Evolutionary conservation across 1,140 invertebrate species (phyloP), one percentile per base, ranked within the genome.

Genomic region (Sycophila sp.): DNA sequence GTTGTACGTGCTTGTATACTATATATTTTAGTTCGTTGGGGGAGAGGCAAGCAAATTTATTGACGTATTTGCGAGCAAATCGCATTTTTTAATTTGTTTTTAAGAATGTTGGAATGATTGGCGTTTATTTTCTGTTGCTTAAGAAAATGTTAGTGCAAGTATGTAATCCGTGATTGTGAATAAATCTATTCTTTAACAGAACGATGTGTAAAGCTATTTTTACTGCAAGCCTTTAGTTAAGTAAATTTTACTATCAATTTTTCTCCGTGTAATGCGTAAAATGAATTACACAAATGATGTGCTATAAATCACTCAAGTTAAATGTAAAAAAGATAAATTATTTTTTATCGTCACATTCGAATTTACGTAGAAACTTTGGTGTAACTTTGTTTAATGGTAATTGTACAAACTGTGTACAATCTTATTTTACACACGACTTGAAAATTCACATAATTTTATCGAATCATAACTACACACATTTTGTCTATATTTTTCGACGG

Each of bases 181-280:
- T 66, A 66, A 66, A 66, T 66, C 24, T 66, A 66, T 66, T 66
- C 64, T 66, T 56, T 2, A 66, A 66, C 5, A 15, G 11, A 53
- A 53, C 1, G 4, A 51, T n/a, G n/a, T n/a, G n/a, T n/a, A n/a
- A n/a, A n/a, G n/a, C 5, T 26, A 24, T 51, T 47, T 15, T 15
- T 40, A n/a, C n/a, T n/a, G n/a, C n/a, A n/a, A n/a, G n/a, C n/a
- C n/a, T n/a, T n/a, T n/a, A n/a, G n/a, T n/a, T n/a, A n/a, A n/a
- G n/a, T n/a, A n/a, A n/a, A 40, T 15, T 40, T 40, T 40, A n/a
- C 10, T 40, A n/a, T 40, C n/a, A 15, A 38, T 15, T 38, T 38
- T 38, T 38, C 2, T 7, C 10, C 2, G 6, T 38, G 15, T 38
- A 3, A 2, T 2, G 6, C 36, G 10, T 38, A 38, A 8, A 38